Percentiles rank a stretch among this genome's conserved stretches.
Evolutionary conservation across 1,140 invertebrate genomes (phyloP).

Genomic region (Neuroterus valhalla): DNA sequence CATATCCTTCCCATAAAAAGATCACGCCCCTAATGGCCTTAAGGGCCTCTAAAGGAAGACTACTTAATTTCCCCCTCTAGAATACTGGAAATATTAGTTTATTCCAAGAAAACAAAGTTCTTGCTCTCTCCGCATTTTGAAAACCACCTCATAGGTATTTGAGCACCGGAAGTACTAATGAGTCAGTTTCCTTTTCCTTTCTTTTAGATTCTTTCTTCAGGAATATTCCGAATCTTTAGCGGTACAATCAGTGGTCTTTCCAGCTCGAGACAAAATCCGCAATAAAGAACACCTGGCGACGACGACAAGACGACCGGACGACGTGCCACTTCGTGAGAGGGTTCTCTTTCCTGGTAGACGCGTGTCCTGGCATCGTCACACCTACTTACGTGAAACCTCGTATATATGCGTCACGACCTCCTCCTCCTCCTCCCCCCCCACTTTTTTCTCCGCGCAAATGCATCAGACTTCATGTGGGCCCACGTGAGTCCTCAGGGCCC

Average conservation of each 20-base stretch:
- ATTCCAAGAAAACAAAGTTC: not conserved
- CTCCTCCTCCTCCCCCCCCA: conserved; percentile 43
- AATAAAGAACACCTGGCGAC: conserved; percentile 69
- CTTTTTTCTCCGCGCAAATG: conserved; percentile 44
- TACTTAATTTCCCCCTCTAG: no score
- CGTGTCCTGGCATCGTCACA: conserved; percentile 75
- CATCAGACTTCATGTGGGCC: not conserved
- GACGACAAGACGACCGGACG: conserved; percentile 48
- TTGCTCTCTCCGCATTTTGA: not conserved
- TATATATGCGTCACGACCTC: conserved; percentile 55
- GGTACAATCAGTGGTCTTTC: conserved; percentile 43
- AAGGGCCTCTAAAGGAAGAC: no score
- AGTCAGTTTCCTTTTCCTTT: conserved; percentile 29
- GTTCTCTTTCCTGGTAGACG: conserved; percentile 69
- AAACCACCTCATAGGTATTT: not conserved
- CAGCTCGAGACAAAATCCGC: conserved; percentile 50
- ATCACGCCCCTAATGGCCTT: no score
- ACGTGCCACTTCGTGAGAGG: conserved; percentile 44
- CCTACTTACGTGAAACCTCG: conserved; percentile 70
- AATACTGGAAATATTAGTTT: no score
- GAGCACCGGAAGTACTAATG: conserved; percentile 14
- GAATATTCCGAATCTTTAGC: conserved; percentile 26
- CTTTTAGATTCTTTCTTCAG: not conserved
- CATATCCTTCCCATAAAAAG: no score
- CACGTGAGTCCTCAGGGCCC: conserved; percentile 28